These are phyloP conservation scores for Hippocampus barbouri DNA, from an alignment of 2,113 vertebrate genomes.

Conservation along the genomic window DNA sequence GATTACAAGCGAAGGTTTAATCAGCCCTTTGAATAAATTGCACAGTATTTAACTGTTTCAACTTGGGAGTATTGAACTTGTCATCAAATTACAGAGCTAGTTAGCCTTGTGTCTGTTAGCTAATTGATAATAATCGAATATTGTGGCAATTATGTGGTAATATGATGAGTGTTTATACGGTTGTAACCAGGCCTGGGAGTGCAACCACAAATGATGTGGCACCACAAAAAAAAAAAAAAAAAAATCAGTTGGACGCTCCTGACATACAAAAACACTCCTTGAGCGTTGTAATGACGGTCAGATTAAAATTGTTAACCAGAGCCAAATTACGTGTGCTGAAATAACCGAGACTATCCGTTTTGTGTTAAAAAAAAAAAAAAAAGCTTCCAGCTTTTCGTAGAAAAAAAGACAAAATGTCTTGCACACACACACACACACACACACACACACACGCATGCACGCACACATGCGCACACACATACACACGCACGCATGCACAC, in stretches of 20 bases:
- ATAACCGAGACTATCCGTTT: no score
- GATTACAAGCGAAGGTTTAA: background rate
- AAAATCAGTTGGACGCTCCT: background rate
- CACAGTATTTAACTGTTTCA: background rate
- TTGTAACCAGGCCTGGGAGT: background rate
- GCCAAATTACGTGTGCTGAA: background rate
- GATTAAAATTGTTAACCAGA: no score
- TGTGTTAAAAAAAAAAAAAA: no score
- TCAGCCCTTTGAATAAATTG: background rate
- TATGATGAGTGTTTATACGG: background rate
- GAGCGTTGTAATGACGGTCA: background rate
- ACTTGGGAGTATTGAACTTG: background rate
- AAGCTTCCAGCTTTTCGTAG: no score
- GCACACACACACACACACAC: no score
- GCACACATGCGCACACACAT: no score
- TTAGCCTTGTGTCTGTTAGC: background rate
- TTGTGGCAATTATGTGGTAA: background rate
- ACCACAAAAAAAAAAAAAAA: background rate
- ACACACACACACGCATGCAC: no score
- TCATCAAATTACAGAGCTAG: background rate
- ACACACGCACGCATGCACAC: no score
- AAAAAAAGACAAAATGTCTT: no score
- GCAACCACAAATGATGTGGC: background rate
- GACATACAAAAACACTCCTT: background rate
- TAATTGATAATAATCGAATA: background rate